These are phyloP conservation scores for Piaya cayana DNA, from an alignment of 2,113 vertebrate species.

Conservation along the genomic window DNA sequence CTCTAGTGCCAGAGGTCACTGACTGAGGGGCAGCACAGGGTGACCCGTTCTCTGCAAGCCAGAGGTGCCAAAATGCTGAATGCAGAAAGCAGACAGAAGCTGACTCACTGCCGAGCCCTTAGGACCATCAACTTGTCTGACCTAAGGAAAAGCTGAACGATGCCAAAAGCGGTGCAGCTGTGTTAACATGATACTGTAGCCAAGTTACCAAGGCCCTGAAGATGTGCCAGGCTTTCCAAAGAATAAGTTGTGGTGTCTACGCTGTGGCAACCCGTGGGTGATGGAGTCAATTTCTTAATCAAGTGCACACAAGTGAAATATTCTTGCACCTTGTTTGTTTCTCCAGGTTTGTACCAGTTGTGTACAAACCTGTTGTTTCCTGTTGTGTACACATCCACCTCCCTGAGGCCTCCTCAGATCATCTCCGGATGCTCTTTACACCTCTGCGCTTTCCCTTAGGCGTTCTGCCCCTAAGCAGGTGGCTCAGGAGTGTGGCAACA, in stretches of 20 bases:
- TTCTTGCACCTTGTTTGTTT: fast-evolving
- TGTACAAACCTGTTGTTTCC: too few relatives aligned
- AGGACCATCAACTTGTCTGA: neutral
- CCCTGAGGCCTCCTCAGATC: neutral
- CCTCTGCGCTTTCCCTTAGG: neutral
- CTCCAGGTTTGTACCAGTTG: neutral
- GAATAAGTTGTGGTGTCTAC: neutral
- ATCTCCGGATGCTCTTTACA: neutral
- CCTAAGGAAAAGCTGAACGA: neutral
- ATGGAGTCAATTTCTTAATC: neutral
- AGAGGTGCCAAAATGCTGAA: fast-evolving
- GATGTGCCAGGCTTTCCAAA: neutral
- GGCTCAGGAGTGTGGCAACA: neutral
- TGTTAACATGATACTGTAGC: neutral
- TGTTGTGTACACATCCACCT: neutral
- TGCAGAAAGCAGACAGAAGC: fast-evolving
- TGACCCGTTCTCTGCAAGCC: neutral
- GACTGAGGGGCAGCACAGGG: neutral
- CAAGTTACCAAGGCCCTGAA: neutral
- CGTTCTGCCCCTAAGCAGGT: neutral
- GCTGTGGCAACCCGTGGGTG: fast-evolving
- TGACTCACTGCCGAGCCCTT: fast-evolving
- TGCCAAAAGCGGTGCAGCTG: neutral
- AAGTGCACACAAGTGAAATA: neutral
- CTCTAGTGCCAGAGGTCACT: neutral